Evolutionary conservation across 2,888 invertebrate species (phyloP).

Genomic region (Sarcophaga subvicina): DNA sequence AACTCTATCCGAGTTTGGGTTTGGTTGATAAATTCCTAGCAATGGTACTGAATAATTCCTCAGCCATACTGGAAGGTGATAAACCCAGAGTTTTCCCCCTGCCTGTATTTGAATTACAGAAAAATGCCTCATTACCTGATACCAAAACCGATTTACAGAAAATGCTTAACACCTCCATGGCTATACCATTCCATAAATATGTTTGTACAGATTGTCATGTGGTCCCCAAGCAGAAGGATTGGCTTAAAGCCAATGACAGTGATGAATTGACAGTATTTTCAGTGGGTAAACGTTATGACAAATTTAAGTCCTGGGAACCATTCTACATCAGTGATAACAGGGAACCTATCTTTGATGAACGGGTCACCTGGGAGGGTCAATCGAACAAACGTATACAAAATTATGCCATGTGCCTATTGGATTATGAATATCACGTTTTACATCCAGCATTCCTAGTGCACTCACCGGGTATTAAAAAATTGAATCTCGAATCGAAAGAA

Average conservation of each 20-base stretch:
- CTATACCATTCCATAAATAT: slow-evolving; percentile 71
- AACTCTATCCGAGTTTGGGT: slow-evolving; percentile 91
- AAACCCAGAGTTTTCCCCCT: slow-evolving; percentile 73
- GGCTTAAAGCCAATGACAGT: slow-evolving; percentile 61
- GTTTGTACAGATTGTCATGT: slow-evolving; percentile 72
- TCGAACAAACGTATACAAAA: slow-evolving; percentile 85
- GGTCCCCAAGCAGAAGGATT: slow-evolving; percentile 71
- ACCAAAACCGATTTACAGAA: slow-evolving; percentile 74
- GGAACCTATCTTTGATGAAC: slow-evolving; percentile 94
- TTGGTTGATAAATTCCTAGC: slow-evolving; percentile 89
- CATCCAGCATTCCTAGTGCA: slow-evolving; percentile 95
- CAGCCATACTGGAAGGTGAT: slow-evolving; percentile 70
- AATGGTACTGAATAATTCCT: slow-evolving; percentile 87
- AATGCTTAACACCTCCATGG: slow-evolving; percentile 66
- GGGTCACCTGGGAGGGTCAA: slow-evolving; percentile 96
- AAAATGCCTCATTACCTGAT: slow-evolving; percentile 71
- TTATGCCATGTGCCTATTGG: slow-evolving; percentile 92
- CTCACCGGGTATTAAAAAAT: slow-evolving; percentile 93
- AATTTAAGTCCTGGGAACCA: slow-evolving; percentile 92
- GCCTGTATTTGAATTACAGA: slow-evolving; percentile 74
- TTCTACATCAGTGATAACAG: slow-evolving; percentile 94
- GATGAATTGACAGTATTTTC: slow-evolving; percentile 83
- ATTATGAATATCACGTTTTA: slow-evolving; percentile 94
- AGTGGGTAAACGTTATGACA: slow-evolving; percentile 87
- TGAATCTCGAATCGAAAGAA: slow-evolving; percentile 85